A percentile compares a stretch with the other conserved stretches of the same genome.
These are phyloP conservation scores for Apotomis capreana DNA, from an alignment of 2,888 invertebrate species.

Conservation along the genomic window DNA sequence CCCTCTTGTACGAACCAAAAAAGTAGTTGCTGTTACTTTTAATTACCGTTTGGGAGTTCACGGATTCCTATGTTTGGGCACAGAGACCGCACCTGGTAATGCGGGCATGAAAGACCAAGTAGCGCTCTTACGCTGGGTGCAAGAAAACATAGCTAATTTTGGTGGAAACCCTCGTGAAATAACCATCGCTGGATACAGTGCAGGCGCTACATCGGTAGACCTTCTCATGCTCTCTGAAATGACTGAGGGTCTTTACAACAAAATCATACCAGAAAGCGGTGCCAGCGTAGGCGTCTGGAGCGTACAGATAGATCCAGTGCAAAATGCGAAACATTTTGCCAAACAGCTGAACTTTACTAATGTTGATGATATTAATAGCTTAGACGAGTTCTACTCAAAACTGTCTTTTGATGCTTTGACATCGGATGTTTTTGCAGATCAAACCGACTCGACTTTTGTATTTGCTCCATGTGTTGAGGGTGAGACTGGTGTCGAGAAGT, in stretches of 20 bases:
- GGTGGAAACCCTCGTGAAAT: slow-evolving; percentile 45
- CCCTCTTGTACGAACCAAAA: slow-evolving; percentile 29
- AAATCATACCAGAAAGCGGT: slow-evolving; percentile 45
- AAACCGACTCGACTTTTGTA: slow-evolving; percentile 1
- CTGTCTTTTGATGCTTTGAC: slow-evolving; percentile 1
- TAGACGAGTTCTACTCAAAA: slow-evolving; percentile 22
- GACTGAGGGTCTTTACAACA: slow-evolving; percentile 42
- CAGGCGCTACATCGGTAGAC: slow-evolving; percentile 42
- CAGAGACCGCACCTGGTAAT: slow-evolving; percentile 44
- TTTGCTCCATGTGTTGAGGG: slow-evolving; percentile 32
- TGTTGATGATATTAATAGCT: not conserved
- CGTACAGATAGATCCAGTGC: slow-evolving; percentile 27
- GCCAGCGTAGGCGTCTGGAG: slow-evolving; percentile 29
- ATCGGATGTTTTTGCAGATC: not conserved
- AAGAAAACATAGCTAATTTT: slow-evolving; percentile 43
- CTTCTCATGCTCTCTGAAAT: slow-evolving; percentile 40
- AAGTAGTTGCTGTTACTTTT: slow-evolving; percentile 13
- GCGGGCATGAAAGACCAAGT: slow-evolving; percentile 46
- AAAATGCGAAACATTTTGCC: slow-evolving; percentile 28
- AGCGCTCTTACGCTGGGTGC: slow-evolving; percentile 42
- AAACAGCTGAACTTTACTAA: slow-evolving; percentile 19
- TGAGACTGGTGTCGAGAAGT: slow-evolving; percentile 44
- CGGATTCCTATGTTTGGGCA: slow-evolving; percentile 44
- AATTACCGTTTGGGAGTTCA: slow-evolving; percentile 40
- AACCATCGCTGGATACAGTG: slow-evolving; percentile 43